phyloP scores from a whole-genome alignment of 2,888 invertebrate genomes.

The Sussaba pulchella region DNA sequence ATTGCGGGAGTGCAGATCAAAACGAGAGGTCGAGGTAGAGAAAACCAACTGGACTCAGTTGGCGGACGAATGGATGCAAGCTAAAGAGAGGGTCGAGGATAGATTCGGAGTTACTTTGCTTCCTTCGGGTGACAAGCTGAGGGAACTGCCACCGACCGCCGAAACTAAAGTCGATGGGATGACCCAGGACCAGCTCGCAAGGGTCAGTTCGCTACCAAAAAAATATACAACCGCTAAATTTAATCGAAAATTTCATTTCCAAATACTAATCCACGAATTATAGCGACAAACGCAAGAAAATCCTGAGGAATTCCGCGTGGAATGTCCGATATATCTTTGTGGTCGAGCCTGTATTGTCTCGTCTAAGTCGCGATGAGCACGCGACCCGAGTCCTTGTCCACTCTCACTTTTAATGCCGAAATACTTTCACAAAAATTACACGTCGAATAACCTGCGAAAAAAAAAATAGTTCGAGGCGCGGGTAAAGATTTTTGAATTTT shows the following conservation, averaged over 20 bases:
- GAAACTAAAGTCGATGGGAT: conserved; percentile 71
- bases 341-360: neutral
- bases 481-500: conserved; percentile 42
- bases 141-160: conserved; percentile 75
- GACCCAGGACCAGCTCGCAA: conserved; percentile 70
- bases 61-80: conserved; percentile 80
- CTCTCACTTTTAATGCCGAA: conserved; percentile 80
- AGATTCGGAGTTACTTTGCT: conserved; percentile 76
- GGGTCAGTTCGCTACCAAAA: conserved; percentile 68
- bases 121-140: conserved; percentile 72
- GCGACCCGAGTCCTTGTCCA: conserved; percentile 49
- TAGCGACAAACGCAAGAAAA: no score
- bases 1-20: conserved; percentile 66
- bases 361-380: conserved; percentile 4
- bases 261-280: no score
- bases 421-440: conserved; percentile 76
- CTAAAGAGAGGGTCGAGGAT: conserved; percentile 73
- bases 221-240: conserved; percentile 1
- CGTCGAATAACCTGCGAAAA: no score
- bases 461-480: conserved; percentile 28
- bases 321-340: neutral
- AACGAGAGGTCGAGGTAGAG: conserved; percentile 74
- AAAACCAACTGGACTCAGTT: conserved; percentile 80
- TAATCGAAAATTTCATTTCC: neutral
- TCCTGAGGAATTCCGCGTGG: no score